Percentiles rank a stretch among this genome's conserved stretches.
Conservation (phyloP, 2,113 vertebrate genomes). For the Rissa tridactyla region DNA sequence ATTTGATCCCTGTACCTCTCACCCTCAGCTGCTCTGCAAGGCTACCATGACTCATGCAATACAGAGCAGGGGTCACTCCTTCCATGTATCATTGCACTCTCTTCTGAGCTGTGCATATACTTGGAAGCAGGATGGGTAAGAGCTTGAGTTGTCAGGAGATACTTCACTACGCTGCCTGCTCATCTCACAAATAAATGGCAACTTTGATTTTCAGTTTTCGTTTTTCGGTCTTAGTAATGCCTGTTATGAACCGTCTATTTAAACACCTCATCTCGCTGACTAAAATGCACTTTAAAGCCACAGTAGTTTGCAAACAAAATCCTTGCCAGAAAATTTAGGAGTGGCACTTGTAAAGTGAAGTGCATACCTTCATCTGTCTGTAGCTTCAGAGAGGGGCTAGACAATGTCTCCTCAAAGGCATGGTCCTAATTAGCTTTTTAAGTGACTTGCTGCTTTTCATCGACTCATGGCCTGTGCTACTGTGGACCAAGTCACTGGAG, state of each 20-base stretch:
- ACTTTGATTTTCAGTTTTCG: neutral
- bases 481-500: neutral
- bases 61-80: neutral
- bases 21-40: neutral
- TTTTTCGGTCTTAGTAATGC: neutral
- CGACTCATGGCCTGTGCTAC: neutral
- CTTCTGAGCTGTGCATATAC: neutral
- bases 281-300: neutral
- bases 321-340: neutral
- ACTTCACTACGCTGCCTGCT: neutral
- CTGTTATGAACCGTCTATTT: neutral
- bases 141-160: neutral
- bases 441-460: neutral
- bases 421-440: neutral
- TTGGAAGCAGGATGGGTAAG: neutral
- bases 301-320: neutral
- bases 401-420: neutral
- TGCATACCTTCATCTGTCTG: neutral
- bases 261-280: neutral
- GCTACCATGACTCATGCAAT: neutral
- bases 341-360: neutral
- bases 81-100: fast-evolving
- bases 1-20: neutral
- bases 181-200: neutral
- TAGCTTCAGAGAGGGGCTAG: neutral